Base-by-base conservation (phyloP, 2,888 invertebrate genomes). In the Agrochola litura region DNA sequence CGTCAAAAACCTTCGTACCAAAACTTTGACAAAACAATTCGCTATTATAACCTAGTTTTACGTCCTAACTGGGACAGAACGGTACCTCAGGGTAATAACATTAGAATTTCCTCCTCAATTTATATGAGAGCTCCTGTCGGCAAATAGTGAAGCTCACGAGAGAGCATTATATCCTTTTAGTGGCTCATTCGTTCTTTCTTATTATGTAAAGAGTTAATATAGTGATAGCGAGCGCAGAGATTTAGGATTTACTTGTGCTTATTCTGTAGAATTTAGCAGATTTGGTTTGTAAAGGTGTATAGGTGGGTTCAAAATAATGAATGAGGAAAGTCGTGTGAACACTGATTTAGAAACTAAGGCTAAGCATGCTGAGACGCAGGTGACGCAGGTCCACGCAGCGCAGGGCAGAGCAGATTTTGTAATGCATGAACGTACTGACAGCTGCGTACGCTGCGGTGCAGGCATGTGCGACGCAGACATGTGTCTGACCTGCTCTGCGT, bases 51-150 rank as follows among this genome's bases (percentile, higher is more conserved):
- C 72, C 76, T 54, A 85, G 60, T 81, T 84, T 68, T 22, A 69
- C 52, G 69, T 75, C 54, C 30, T 72, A 85, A 85, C 61, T 76
- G 12, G 49, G 19, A 65, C 82, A 54, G 56, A 58, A 37, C 16
- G 52, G 52, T 66, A 60, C 68, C 64, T 82, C 54, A 25, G 54
- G 14, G 54, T 75, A 65, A 73, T 80, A 77, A 41, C 37, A 64
- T 69, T 86, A 82, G 72, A 82, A 70, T 78, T 77, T 83, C 81
- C 77, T 61, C 64, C 52, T 78, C 73, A 70, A 73, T 78, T 82
- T 86, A 52, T 77, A 78, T 61, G 72, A 70, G 64, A 61, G 68
- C 37, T 68, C 67, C 54, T 61, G 58, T 81, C 49, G 22, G 73
- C 69, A 86, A 83, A 86, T 75, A 83, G 73, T 52, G 58, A 63